These are phyloP conservation scores for Pomatostomus ruficeps DNA, from an alignment of 2,113 vertebrate genomes.

Conservation along the genomic window DNA sequence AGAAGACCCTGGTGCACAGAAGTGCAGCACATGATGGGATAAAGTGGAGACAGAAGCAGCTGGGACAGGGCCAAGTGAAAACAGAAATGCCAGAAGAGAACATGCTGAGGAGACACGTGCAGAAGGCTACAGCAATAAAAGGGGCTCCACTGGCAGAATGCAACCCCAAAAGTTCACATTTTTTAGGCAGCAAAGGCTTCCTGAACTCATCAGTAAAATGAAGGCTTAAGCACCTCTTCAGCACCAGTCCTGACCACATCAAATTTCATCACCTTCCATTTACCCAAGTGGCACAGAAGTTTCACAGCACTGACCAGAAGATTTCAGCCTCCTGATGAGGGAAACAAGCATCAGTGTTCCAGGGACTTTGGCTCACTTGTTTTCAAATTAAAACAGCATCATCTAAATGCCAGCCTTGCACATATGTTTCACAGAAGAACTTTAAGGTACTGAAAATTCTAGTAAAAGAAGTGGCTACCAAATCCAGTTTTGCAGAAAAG, in stretches of 20 bases:
- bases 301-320: not conserved
- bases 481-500: not conserved
- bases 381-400: not conserved
- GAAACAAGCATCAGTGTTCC: accelerated
- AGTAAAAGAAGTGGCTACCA: not conserved
- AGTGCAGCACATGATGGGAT: not conserved
- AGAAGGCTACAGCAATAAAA: not conserved
- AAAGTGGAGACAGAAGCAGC: not conserved
- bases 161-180: not conserved
- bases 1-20: accelerated
- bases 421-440: not conserved
- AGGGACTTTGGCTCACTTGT: not conserved
- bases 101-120: accelerated
- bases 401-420: not conserved
- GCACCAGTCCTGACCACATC: not conserved
- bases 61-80: not conserved
- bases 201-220: not conserved
- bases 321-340: not conserved
- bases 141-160: not conserved
- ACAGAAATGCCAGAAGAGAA: not conserved
- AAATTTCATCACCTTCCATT: not conserved
- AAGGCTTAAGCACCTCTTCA: not conserved
- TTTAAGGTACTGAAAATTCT: not conserved
- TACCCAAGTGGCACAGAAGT: not conserved
- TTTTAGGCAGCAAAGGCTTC: not conserved